Evolutionary conservation across 1,140 invertebrate genomes (phyloP).

Genomic region (Macrocentrus cingulum): DNA sequence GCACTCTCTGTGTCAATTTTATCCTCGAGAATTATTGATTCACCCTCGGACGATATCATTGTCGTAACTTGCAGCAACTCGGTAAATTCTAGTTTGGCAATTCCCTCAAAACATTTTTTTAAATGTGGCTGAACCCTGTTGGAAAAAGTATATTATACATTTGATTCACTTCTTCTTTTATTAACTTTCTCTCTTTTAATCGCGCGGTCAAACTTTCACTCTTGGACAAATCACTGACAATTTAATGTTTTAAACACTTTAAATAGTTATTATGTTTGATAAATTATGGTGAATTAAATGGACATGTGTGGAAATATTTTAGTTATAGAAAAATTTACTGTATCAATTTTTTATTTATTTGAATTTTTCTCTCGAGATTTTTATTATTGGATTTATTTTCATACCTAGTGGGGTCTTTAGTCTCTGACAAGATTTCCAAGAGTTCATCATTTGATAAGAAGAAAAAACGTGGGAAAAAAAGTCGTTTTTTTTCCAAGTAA

Average conservation of each 20-base stretch:
- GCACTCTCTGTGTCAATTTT: constrained; percentile 84
- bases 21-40: constrained; percentile 76
- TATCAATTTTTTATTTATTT: too few relatives aligned
- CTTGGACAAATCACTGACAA: neutral
- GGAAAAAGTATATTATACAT: constrained; percentile 21
- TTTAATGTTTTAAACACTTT: too few relatives aligned
- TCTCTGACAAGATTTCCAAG: constrained; percentile 93
- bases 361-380: too few relatives aligned
- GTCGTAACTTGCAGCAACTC: constrained; percentile 83
- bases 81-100: constrained; percentile 83
- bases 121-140: constrained; percentile 92
- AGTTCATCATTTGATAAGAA: constrained; percentile 97
- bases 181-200: neutral
- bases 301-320: too few relatives aligned
- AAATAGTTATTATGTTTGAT: too few relatives aligned
- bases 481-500: constrained; percentile 93
- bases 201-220: neutral
- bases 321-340: too few relatives aligned
- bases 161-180: neutral
- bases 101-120: constrained; percentile 96
- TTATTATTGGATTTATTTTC: neutral
- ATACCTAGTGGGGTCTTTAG: constrained; percentile 91
- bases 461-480: constrained; percentile 95
- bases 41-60: constrained; percentile 88
- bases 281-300: too few relatives aligned